A percentile compares a stretch with the other conserved stretches of the same genome.
phyloP scores from a whole-genome alignment of 2,113 vertebrate species.

The Mola mola region DNA sequence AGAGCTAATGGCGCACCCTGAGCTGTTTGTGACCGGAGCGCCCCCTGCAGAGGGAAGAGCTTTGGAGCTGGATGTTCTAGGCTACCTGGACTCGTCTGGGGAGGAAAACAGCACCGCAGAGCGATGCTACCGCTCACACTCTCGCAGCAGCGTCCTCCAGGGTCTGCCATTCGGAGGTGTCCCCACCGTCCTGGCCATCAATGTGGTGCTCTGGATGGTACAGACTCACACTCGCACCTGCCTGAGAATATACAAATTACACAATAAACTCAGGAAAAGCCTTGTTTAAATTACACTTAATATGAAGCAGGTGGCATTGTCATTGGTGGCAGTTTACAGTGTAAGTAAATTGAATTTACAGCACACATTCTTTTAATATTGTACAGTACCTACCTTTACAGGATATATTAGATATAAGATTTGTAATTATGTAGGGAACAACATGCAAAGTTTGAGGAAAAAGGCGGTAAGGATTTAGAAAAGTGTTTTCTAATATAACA shows the following conservation, averaged over 20 bases:
- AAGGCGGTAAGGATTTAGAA: no score
- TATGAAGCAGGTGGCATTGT: no score
- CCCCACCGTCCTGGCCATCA: slow-evolving; percentile 91
- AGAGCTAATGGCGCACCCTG: slow-evolving; percentile 70
- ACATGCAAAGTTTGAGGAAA: no score
- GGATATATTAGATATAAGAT: no score
- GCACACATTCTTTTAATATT: no score
- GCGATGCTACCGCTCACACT: slow-evolving; percentile 86
- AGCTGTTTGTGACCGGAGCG: slow-evolving; percentile 58
- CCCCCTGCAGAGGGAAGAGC: slow-evolving; percentile 56
- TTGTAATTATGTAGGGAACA: no score
- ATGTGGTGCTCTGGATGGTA: slow-evolving; percentile 92
- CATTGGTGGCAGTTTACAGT: no score
- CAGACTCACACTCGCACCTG: slow-evolving; percentile 17
- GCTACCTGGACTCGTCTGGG: slow-evolving; percentile 52
- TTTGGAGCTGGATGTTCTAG: slow-evolving; percentile 54
- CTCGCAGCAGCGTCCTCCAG: slow-evolving; percentile 90
- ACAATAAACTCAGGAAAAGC: no score
- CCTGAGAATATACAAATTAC: background rate
- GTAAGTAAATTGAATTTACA: no score
- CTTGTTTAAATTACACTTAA: no score
- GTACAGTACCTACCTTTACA: no score
- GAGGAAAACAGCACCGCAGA: slow-evolving; percentile 81
- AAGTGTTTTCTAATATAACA: no score
- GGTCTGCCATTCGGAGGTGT: slow-evolving; percentile 93